Evolutionary conservation across 2,888 invertebrate species (phyloP), one percentile per base, ranked within the genome.

Genomic region (Nephrotoma flavescens): DNA sequence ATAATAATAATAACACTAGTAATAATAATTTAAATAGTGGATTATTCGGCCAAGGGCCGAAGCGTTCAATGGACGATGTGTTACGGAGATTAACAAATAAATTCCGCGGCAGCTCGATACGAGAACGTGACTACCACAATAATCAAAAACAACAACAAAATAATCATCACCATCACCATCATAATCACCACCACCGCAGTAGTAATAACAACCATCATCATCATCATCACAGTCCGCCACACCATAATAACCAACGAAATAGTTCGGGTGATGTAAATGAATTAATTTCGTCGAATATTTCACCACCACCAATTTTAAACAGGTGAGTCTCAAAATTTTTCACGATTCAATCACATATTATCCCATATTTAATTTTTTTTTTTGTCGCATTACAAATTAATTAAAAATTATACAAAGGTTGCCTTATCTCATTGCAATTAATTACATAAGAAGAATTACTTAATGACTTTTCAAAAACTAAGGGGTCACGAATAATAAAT

Each of bases 31-130:
- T 42, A 87, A 89, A 89, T 89, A 90, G 87, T 89, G 89, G 83
- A 88, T 71, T 71, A 31, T 88, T 87, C 87, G 89, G 87, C 87
- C 89, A 87, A 87, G 94, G 94, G 87, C 93, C 94, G 89, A 96
- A 96, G 92, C 93, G 96, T 91, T 96, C 97, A 88, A 97, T 97
- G 97, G 97, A 97, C 92, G 97, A 97, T 92, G 97, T 97, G 84
- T 93, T 97, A 86, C 96, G 96, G 92, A 94, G 96, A 91, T 93
- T 96, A 89, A 97, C 96, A 88, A 96, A 96, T 88, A 97, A 97
- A 92, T 96, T 96, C 94, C 95, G 95, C 91, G 95, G 94, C 91
- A 95, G 95, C 90, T 95, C 95, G 71, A 93, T 95, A 88, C 94
- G 95, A 88, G 94, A 95, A 89, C 95, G 95, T 84, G 84, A 84